Evolutionary conservation across 1,140 invertebrate genomes (phyloP), one percentile per base, ranked within the genome.

Genomic region (Elymnias hypermnestra): DNA sequence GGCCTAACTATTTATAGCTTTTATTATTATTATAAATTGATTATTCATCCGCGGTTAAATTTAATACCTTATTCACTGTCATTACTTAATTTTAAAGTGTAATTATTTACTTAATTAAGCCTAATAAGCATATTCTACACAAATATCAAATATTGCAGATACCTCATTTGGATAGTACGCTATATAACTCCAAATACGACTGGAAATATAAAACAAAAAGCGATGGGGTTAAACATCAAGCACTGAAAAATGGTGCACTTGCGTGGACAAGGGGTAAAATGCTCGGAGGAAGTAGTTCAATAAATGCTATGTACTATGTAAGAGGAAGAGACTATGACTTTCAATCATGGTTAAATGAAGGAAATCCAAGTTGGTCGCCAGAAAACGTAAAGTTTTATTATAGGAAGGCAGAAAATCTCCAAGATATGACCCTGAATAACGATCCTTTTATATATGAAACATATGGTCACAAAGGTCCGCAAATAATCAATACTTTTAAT

Each of bases 261-360:
- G 69, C 75, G 36, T 92, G 91, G 90, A 84, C 90, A 0, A 87
- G 89, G 21, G 92, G 92, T 0, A 91, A 90, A 60, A 89, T 89
- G 35, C 59, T 94, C 1, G 95, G 95, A 2, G 95, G 95, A 0
- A 89, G 88, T 17, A 91, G 91, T 0, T 89, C 88, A 0, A 89
- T 94, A 0, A 96, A 96, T 78, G 93, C 88, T 0, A 94, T 95
- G 93, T 88, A 92, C 12, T 94, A 94, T 73, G 87, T 92, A 0
- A 75, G 92, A 36, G 94, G 93, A 79, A 86, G 2, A 10, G 61
- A 25, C 17, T 9, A 21, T 6, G 90, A 91, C 49, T 91, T 84
- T 46, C 77, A 90, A 35, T 68, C 81, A 26, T 96, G 94, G 94
- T 89, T 88, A 31, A 78, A 87, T 22, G 63, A 77, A 59, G 88